Percentiles rank a stretch among this genome's conserved stretches.
These are phyloP conservation scores for Nerophis ophidion DNA, from an alignment of 2,113 vertebrate species.

Conservation along the genomic window DNA sequence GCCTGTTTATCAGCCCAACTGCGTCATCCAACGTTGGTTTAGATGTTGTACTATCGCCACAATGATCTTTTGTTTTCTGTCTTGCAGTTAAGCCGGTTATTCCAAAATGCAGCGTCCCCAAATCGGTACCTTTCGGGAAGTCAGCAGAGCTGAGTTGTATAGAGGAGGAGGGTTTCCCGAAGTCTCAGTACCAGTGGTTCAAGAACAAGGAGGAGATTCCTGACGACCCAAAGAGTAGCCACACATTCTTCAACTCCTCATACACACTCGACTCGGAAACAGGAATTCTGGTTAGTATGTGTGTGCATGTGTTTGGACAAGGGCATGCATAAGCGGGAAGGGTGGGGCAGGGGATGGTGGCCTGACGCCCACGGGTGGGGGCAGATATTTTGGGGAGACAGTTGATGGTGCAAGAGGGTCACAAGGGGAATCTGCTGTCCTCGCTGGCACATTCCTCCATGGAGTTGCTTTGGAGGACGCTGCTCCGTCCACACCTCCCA, in stretches of 20 bases:
- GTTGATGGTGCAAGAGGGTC: slow-evolving; percentile 68
- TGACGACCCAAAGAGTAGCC: slow-evolving; percentile 74
- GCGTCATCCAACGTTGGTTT: not conserved
- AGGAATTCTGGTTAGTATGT: slow-evolving; percentile 84
- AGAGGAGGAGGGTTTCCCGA: slow-evolving; percentile 86
- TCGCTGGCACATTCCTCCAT: slow-evolving; percentile 70
- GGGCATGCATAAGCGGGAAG: slow-evolving; percentile 31
- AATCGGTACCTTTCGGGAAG: slow-evolving; percentile 91
- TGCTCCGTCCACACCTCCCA: slow-evolving; percentile 3
- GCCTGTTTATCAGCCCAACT: no score
- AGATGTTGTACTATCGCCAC: slow-evolving; percentile 3
- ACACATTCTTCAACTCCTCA: slow-evolving; percentile 82
- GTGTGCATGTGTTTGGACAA: slow-evolving; percentile 42
- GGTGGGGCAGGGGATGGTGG: slow-evolving; percentile 51
- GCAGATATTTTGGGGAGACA: slow-evolving; percentile 73
- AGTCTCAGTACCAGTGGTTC: slow-evolving; percentile 91
- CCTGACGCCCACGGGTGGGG: slow-evolving; percentile 54
- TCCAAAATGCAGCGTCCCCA: slow-evolving; percentile 85
- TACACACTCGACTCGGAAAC: slow-evolving; percentile 76
- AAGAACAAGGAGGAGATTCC: slow-evolving; percentile 81
- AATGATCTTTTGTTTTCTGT: slow-evolving; percentile 26
- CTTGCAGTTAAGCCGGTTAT: slow-evolving; percentile 84
- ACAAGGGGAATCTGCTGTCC: slow-evolving; percentile 70
- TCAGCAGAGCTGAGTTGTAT: slow-evolving; percentile 81
- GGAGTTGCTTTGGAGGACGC: slow-evolving; percentile 28